A percentile compares a stretch with the other conserved stretches of the same genome.
Conservation (phyloP, 2,888 invertebrate species). For the Tenthredo distinguenda region DNA sequence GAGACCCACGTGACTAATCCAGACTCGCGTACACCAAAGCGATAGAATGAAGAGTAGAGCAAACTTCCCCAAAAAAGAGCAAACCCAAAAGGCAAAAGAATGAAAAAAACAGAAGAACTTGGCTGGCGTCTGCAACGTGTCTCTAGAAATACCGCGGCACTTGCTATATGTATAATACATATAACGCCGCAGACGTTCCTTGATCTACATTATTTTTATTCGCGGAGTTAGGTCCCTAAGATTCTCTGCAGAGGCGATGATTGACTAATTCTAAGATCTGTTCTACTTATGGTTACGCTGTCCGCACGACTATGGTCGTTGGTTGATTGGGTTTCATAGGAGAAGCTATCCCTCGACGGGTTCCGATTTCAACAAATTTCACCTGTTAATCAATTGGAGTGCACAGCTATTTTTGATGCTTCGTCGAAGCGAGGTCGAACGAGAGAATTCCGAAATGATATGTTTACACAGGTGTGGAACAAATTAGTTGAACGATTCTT, state of each 20-base stretch:
- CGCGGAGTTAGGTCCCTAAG: background rate
- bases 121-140: conserved; percentile 51
- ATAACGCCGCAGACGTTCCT: conserved; percentile 64
- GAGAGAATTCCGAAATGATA: background rate
- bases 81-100: conserved; percentile 50
- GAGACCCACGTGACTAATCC: conserved; percentile 31
- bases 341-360: background rate
- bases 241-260: background rate
- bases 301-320: background rate
- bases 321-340: background rate
- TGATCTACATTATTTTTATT: conserved; percentile 64
- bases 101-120: background rate
- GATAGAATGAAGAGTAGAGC: conserved; percentile 58
- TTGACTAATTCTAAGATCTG: background rate
- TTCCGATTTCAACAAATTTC: background rate
- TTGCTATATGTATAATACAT: conserved; percentile 56
- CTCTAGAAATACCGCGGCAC: conserved; percentile 67
- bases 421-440: background rate
- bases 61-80: conserved; percentile 67
- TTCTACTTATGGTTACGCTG: background rate
- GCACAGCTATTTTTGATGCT: too few species aligned
- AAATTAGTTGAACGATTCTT: background rate
- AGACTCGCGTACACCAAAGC: background rate
- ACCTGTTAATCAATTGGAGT: background rate
- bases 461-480: background rate